phyloP scores from a whole-genome alignment of 2,797 vertebrate genomes.

The Macropodus opercularis region DNA sequence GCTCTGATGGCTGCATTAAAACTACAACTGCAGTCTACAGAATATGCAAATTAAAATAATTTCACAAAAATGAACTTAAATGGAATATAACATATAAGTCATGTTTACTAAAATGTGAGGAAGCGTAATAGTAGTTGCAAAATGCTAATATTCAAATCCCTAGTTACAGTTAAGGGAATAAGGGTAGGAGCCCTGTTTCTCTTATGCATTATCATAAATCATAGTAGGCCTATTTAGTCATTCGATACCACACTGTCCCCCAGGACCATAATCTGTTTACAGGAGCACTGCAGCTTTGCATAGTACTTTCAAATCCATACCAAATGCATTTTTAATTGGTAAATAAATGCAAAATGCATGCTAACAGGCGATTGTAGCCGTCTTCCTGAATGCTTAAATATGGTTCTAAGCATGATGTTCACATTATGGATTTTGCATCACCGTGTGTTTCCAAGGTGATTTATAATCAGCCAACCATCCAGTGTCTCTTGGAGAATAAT shows the following conservation, averaged over 20 bases:
- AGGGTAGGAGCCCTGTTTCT: constrained; percentile 69
- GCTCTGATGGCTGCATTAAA: constrained; percentile 25
- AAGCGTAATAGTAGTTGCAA: constrained; percentile 53
- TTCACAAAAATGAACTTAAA: constrained; percentile 28
- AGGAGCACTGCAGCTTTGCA: constrained; percentile 80
- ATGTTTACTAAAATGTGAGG: constrained; percentile 45
- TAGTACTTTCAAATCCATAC: constrained; percentile 85
- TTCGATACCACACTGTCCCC: constrained; percentile 82
- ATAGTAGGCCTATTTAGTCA: constrained; percentile 84
- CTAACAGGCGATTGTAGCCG: constrained; percentile 77
- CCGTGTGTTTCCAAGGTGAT: constrained; percentile 79
- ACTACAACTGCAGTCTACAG: background rate
- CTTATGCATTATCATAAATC: constrained; percentile 85
- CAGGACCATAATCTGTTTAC: constrained; percentile 82
- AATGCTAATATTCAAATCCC: constrained; percentile 67
- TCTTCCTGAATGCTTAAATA: constrained; percentile 81
- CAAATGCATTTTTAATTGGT: constrained; percentile 84
- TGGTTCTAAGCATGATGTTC: constrained; percentile 81
- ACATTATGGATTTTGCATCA: constrained; percentile 81
- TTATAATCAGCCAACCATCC: constrained; percentile 76
- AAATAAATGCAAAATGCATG: constrained; percentile 84
- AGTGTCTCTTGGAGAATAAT: constrained; percentile 64
- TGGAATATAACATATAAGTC: constrained; percentile 26
- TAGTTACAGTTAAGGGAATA: constrained; percentile 67
- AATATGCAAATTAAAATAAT: constrained; percentile 26